Evolutionary conservation across 1,140 invertebrate genomes (phyloP).

Genomic region (Drosophila suzukii): DNA sequence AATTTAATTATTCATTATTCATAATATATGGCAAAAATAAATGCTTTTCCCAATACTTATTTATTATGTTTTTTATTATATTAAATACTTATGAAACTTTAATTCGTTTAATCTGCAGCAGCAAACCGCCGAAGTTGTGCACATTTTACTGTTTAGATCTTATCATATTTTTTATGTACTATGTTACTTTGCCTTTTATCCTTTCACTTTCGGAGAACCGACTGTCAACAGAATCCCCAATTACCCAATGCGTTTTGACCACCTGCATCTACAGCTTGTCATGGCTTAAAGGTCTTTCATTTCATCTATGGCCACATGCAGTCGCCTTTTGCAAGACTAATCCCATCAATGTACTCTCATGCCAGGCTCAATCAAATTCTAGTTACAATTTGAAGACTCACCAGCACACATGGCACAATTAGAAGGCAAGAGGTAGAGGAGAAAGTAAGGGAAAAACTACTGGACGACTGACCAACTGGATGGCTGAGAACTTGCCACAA

Average conservation of each 20-base stretch:
- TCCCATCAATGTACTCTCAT: constrained; percentile 71
- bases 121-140: too few relatives aligned
- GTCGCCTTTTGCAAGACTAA: constrained; percentile 30
- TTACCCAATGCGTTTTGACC: neutral
- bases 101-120: too few relatives aligned
- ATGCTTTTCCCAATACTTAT: too few relatives aligned
- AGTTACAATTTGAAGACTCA: constrained; percentile 64
- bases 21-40: too few relatives aligned
- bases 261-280: neutral
- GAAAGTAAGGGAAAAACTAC: constrained; percentile 18
- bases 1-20: too few relatives aligned
- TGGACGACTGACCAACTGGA: constrained; percentile 5
- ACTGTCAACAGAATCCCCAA: neutral
- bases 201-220: neutral
- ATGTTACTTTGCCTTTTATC: neutral
- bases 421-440: constrained; percentile 35
- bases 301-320: constrained; percentile 34
- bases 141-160: too few relatives aligned
- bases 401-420: constrained; percentile 53
- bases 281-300: constrained; percentile 15
- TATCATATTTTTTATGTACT: too few relatives aligned
- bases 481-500: constrained; percentile 67
- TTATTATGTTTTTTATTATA: too few relatives aligned
- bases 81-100: too few relatives aligned
- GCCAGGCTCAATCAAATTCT: constrained; percentile 72